Percentiles rank a stretch among this genome's conserved stretches.
phyloP scores from a whole-genome alignment of 2,797 vertebrate genomes.

The Synaphobranchus kaupii region DNA sequence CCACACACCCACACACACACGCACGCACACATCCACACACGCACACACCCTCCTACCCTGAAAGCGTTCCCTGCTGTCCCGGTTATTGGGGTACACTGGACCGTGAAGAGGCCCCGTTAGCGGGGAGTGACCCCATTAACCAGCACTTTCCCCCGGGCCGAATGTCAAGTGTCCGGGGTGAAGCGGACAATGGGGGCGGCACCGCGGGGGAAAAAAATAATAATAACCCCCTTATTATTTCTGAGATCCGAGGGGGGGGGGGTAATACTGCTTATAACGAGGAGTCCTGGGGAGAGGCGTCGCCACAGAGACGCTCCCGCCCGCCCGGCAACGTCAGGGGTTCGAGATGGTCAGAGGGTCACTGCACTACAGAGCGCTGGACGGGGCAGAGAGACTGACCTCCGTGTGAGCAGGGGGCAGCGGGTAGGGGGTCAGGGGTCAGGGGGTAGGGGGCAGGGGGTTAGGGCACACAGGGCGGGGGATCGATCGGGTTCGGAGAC shows the following conservation, averaged over 20 bases:
- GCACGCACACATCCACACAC: too few relatives aligned
- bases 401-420: neutral
- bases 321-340: neutral
- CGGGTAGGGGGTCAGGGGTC: neutral
- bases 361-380: neutral
- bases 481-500: neutral
- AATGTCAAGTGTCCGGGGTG: neutral
- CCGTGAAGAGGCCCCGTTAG: neutral
- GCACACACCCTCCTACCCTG: too few relatives aligned
- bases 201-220: neutral
- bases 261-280: neutral
- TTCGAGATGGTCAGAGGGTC: neutral
- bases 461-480: neutral
- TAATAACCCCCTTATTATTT: neutral
- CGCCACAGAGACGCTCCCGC: neutral
- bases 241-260: neutral
- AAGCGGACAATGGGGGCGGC: neutral
- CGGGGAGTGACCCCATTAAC: neutral
- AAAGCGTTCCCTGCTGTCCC: neutral
- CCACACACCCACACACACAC: too few relatives aligned
- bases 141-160: neutral
- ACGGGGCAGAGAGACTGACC: neutral
- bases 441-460: too few relatives aligned
- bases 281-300: neutral
- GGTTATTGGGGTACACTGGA: neutral